Evolutionary conservation across 2,888 invertebrate species (phyloP).

Genomic region (Platycnemis pennipes): DNA sequence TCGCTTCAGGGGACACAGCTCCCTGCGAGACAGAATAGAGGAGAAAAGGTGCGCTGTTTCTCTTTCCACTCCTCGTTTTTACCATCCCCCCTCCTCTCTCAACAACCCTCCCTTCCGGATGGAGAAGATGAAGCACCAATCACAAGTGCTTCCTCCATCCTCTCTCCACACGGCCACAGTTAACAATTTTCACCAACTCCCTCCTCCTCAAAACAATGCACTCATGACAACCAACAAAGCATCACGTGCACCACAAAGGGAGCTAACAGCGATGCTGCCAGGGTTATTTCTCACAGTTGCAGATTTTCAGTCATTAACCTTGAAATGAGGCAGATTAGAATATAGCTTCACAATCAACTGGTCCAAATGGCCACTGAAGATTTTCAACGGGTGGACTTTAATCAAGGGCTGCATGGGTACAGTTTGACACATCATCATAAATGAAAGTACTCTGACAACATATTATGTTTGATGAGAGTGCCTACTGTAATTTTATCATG

Average conservation of each 20-base stretch:
- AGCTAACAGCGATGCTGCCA: not conserved
- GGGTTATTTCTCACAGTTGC: not conserved
- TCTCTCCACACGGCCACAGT: not conserved
- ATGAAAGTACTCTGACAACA: too few species aligned
- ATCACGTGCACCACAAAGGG: not conserved
- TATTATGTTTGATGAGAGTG: too few species aligned
- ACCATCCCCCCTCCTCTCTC: not conserved
- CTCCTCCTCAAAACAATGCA: not conserved
- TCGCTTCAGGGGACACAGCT: slow-evolving; percentile 60
- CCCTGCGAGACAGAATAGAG: slow-evolving; percentile 51
- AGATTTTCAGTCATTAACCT: not conserved
- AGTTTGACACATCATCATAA: too few species aligned
- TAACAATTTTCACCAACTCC: not conserved
- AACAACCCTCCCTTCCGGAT: not conserved
- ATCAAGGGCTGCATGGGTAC: too few species aligned
- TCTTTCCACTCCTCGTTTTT: not conserved
- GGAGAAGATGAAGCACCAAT: too few species aligned
- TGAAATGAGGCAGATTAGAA: not conserved
- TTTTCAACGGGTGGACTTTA: too few species aligned
- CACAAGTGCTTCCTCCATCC: too few species aligned
- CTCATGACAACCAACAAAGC: not conserved
- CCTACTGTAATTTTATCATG: too few species aligned
- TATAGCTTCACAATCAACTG: not conserved
- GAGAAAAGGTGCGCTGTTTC: slow-evolving; percentile 57
- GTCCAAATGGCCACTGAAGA: too few species aligned